Base-by-base conservation (phyloP, 2,113 vertebrate genomes). In the Sebastes schlegelii region DNA sequence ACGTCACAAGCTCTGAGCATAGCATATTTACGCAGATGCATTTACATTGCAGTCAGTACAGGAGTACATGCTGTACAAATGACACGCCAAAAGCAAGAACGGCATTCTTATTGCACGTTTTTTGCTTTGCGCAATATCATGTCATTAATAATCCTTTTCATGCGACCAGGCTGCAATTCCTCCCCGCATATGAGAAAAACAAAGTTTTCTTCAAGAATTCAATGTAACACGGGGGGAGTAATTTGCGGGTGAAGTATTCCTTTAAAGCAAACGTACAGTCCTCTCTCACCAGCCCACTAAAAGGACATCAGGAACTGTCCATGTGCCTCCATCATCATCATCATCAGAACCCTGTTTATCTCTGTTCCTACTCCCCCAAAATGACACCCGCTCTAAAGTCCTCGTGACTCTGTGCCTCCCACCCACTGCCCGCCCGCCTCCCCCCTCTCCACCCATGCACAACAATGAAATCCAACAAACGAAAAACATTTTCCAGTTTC, bases 401-500 rank as follows among this genome's bases (percentile, higher is more conserved):
- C 87, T 83, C 23, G 84, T 93, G 88, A 80, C 91, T 86, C 81
- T 87, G 87, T 89, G 85, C 85, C 80, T 52, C 82, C 85, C 85
- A 66, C 62, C 80, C 80, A 54, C 84, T 52, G 73, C 90, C 70
- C 73, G n/a, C 14, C 17, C 57, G 5, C 12, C 54, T 19, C 26
- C 69, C 43, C 45, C 61, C 71, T 60, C 64, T 73, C 83, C 87
- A 85, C 79, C 77, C 65, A 80, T 89, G 80, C 84, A 87, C 86
- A 84, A 69, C 86, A 83, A 84, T 85, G 76, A 88, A 89, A 91
- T 81, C 90, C 88, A 89, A 92, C 86, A 91, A 92, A 90, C 91
- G 70, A 81, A 87, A 82, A 89, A 89, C 90, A 66, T 96, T 94
- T 95, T 95, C 88, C 91, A 95, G 95, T 95, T 95, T 91, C 94